A percentile compares a stretch with the other conserved stretches of the same genome.
phyloP scores from a whole-genome alignment of 2,113 vertebrate species.

The Columbina picui region DNA sequence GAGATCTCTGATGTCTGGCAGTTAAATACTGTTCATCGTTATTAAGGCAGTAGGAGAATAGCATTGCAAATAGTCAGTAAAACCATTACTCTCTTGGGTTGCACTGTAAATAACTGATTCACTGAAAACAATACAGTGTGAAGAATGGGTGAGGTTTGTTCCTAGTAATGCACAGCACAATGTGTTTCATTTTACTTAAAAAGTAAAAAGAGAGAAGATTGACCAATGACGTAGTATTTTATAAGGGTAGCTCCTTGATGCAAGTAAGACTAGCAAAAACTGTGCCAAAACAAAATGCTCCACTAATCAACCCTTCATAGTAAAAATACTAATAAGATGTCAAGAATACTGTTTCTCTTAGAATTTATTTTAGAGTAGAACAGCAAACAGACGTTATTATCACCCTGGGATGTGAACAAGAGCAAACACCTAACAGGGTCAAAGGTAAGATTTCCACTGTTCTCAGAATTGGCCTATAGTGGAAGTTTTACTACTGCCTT shows the following conservation, averaged over 20 bases:
- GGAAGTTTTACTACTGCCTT: not conserved
- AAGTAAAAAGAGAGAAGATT: not conserved
- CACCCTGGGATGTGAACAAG: not conserved
- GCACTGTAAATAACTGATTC: not conserved
- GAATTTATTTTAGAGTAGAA: not conserved
- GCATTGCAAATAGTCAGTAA: not conserved
- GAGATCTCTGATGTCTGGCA: conserved; percentile 10
- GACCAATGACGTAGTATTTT: not conserved
- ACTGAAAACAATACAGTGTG: not conserved
- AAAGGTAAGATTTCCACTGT: not conserved
- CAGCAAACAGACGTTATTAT: not conserved
- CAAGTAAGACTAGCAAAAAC: not conserved
- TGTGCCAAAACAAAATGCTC: not conserved
- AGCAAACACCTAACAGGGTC: not conserved
- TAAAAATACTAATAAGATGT: not conserved
- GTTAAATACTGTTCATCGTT: conserved; percentile 34
- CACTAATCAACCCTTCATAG: not conserved
- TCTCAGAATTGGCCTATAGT: not conserved
- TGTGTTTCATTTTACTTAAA: not conserved
- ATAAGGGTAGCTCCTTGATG: not conserved
- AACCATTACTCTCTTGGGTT: not conserved
- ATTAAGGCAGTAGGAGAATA: not conserved
- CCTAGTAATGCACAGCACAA: not conserved
- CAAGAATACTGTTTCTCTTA: not conserved
- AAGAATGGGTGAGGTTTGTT: not conserved